Conservation (phyloP, 35 echinoderm and acorn worm genomes). For the Hemicentrotus pulcherrimus region DNA sequence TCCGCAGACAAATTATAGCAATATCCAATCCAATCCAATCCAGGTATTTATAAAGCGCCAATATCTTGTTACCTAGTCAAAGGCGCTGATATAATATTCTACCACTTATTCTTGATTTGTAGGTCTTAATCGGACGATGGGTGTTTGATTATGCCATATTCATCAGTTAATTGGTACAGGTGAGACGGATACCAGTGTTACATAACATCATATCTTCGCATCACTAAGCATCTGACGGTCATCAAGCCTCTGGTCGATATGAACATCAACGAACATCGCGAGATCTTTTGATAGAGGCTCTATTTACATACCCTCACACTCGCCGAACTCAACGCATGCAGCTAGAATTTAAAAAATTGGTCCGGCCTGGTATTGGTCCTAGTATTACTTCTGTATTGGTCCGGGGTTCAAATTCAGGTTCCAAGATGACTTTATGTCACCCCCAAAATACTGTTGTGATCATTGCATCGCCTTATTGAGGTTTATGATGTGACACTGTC, state of each 20-base stretch:
- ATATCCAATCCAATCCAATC: too few relatives aligned
- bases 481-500: too few relatives aligned
- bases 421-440: neutral
- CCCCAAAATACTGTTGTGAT: neutral
- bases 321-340: neutral
- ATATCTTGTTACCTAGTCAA: too few relatives aligned
- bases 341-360: neutral
- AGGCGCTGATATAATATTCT: too few relatives aligned
- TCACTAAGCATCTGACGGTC: neutral
- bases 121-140: neutral
- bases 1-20: too few relatives aligned
- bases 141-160: neutral
- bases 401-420: neutral
- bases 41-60: too few relatives aligned
- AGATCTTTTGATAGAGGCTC: neutral
- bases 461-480: neutral
- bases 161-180: neutral
- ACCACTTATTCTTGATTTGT: too few relatives aligned
- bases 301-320: neutral
- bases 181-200: neutral
- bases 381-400: neutral
- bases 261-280: neutral
- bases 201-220: neutral
- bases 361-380: neutral
- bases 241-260: neutral